Percentiles rank a stretch among this genome's conserved stretches.
Conservation (phyloP, 92 coral and sea anemone species). For the Epizoanthus stellaris region DNA sequence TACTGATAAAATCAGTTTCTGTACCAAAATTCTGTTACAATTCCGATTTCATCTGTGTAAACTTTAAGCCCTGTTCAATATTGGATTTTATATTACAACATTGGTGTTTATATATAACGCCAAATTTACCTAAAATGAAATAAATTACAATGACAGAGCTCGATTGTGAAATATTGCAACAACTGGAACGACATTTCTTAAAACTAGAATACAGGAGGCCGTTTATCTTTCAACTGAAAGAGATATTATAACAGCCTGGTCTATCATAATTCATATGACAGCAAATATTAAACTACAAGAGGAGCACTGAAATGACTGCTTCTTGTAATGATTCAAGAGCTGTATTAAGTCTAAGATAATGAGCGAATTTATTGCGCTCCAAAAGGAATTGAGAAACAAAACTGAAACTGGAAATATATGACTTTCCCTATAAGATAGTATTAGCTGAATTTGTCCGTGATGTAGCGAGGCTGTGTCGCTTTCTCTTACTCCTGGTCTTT, state of each 20-base stretch:
- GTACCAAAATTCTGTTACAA: neutral
- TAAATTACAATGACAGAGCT: neutral
- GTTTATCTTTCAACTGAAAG: slow-evolving; percentile 1
- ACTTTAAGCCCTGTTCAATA: neutral
- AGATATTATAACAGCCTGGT: neutral
- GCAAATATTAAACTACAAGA: too few relatives aligned
- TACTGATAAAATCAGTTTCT: neutral
- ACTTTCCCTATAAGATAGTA: slow-evolving; percentile 62
- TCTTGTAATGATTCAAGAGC: neutral
- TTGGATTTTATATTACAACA: neutral
- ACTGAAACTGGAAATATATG: neutral
- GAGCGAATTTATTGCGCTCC: neutral
- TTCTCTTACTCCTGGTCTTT: slow-evolving; percentile 61
- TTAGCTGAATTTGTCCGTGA: slow-evolving; percentile 81
- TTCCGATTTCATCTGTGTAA: neutral
- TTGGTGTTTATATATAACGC: neutral
- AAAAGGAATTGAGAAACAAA: neutral
- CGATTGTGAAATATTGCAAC: slow-evolving; percentile 9
- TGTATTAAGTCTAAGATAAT: neutral
- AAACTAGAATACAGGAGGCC: slow-evolving; percentile 2
- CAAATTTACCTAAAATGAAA: neutral
- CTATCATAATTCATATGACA: too few relatives aligned
- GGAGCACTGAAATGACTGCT: neutral
- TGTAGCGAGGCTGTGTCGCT: slow-evolving; percentile 62
- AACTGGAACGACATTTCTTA: neutral